Evolutionary conservation across 2,888 invertebrate species (phyloP).

Genomic region (Keiferia lycopersicella): DNA sequence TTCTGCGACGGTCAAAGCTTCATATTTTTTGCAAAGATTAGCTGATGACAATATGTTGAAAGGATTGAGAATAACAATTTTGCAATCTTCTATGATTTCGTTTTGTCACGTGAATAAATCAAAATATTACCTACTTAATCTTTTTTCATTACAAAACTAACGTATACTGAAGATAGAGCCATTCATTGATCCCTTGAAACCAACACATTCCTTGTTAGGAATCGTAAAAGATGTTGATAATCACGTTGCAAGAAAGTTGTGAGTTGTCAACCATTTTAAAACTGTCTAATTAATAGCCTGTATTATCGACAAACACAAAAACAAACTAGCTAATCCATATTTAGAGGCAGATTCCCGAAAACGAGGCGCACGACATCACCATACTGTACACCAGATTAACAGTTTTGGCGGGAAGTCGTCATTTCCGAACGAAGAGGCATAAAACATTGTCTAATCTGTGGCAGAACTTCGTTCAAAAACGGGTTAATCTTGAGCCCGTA

Average conservation of each 20-base stretch:
- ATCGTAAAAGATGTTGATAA: background rate
- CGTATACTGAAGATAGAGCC: no score
- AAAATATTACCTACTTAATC: conserved; percentile 1
- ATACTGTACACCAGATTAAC: conserved; percentile 72
- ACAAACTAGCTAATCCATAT: conserved; percentile 57
- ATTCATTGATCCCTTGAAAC: background rate
- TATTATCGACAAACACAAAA: conserved; percentile 45
- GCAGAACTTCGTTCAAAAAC: conserved; percentile 48
- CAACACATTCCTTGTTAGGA: background rate
- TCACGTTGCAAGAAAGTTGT: conserved; percentile 1
- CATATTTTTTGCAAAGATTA: conserved; percentile 46
- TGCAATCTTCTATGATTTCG: conserved; percentile 36
- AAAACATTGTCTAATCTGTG: conserved; percentile 23
- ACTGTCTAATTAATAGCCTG: conserved; percentile 20
- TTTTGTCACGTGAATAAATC: conserved; percentile 35
- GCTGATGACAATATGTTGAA: conserved; percentile 40
- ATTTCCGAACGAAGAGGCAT: conserved; percentile 56
- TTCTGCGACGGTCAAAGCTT: conserved; percentile 48
- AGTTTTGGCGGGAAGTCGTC: conserved; percentile 70
- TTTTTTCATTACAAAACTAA: background rate
- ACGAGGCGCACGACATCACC: conserved; percentile 50
- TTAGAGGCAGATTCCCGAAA: conserved; percentile 61
- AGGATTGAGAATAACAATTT: conserved; percentile 48
- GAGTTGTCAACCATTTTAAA: conserved; percentile 12
- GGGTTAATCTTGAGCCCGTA: conserved; percentile 71